Percentiles rank a stretch among this genome's conserved stretches.
These are phyloP conservation scores for Chaenodraco wilsoni DNA, from an alignment of 2,797 vertebrate genomes.

Conservation along the genomic window DNA sequence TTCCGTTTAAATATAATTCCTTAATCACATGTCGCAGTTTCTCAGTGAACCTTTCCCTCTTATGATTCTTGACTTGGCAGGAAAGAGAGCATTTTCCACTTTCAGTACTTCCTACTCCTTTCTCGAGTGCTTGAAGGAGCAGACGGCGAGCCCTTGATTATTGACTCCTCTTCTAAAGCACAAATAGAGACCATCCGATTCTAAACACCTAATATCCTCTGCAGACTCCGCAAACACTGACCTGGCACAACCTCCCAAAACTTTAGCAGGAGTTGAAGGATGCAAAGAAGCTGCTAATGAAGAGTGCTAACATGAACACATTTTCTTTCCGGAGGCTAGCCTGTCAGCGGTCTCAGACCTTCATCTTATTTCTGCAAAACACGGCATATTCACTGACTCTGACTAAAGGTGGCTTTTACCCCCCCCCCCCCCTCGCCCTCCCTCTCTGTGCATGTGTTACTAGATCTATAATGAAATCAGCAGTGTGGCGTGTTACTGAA, in stretches of 20 bases:
- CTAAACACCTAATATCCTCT: slow-evolving; percentile 55
- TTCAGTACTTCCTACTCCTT: not conserved
- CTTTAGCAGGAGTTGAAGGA: slow-evolving; percentile 36
- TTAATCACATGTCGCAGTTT: slow-evolving; percentile 51
- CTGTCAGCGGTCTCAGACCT: slow-evolving; percentile 61
- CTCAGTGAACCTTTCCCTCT: slow-evolving; percentile 50
- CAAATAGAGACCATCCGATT: slow-evolving; percentile 51
- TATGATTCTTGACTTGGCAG: slow-evolving; percentile 42
- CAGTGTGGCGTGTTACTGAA: slow-evolving; percentile 59
- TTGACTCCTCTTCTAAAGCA: slow-evolving; percentile 61
- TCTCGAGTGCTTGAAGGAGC: slow-evolving; percentile 25
- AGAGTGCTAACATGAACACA: slow-evolving; percentile 57
- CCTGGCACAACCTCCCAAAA: slow-evolving; percentile 53
- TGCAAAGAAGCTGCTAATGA: slow-evolving; percentile 66
- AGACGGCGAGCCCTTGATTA: slow-evolving; percentile 58
- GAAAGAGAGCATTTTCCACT: not conserved
- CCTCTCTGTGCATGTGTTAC: slow-evolving; percentile 51
- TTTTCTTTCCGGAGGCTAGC: slow-evolving; percentile 63
- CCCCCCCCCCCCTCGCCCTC: slow-evolving; percentile 10
- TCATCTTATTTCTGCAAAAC: slow-evolving; percentile 59
- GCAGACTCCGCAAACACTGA: slow-evolving; percentile 61
- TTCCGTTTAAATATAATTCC: slow-evolving; percentile 48
- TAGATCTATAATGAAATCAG: slow-evolving; percentile 82
- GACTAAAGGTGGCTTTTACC: slow-evolving; percentile 35
- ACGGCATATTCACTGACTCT: slow-evolving; percentile 43